A percentile compares a stretch with the other conserved stretches of the same genome.
Evolutionary conservation across 2,797 vertebrate species (phyloP).

Genomic region (Alfaro cultratus): DNA sequence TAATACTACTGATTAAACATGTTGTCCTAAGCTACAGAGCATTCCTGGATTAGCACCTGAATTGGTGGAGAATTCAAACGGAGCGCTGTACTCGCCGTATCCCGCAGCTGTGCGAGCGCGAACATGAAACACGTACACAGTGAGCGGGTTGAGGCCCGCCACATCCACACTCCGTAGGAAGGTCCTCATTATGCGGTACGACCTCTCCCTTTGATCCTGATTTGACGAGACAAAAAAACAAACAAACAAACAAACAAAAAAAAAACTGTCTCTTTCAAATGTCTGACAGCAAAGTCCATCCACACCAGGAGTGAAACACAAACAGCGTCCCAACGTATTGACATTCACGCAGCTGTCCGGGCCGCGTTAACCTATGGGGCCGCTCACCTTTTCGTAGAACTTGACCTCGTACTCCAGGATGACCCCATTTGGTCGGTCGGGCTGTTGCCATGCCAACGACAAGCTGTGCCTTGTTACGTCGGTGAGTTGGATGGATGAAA

Average conservation of each 20-base stretch:
- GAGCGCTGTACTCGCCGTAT: conserved; percentile 94
- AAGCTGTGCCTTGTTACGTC: conserved; percentile 95
- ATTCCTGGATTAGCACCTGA: conserved; percentile 82
- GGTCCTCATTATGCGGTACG: conserved; percentile 96
- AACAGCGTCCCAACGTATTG: conserved; percentile 44
- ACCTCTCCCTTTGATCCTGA: conserved; percentile 96
- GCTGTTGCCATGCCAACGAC: conserved; percentile 94
- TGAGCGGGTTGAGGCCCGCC: conserved; percentile 93
- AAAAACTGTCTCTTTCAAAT: conserved; percentile 30
- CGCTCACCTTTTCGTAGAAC: conserved; percentile 97
- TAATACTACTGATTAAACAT: background rate
- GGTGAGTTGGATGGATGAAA: conserved; percentile 91
- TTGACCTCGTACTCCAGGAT: conserved; percentile 99
- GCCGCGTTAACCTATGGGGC: conserved; percentile 53
- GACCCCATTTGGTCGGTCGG: conserved; percentile 95
- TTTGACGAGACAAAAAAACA: conserved; percentile 44
- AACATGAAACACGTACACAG: conserved; percentile 96
- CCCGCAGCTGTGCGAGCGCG: conserved; percentile 95
- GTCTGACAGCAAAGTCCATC: conserved; percentile 46
- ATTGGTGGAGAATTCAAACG: conserved; percentile 95
- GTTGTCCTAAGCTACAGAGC: background rate
- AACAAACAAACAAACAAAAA: too few species aligned
- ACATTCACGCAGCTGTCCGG: conserved; percentile 36
- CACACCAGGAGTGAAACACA: conserved; percentile 30
- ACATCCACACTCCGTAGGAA: conserved; percentile 89